Conservation (phyloP, 2,888 invertebrate species). For the Pristionchus arcanus region DNA sequence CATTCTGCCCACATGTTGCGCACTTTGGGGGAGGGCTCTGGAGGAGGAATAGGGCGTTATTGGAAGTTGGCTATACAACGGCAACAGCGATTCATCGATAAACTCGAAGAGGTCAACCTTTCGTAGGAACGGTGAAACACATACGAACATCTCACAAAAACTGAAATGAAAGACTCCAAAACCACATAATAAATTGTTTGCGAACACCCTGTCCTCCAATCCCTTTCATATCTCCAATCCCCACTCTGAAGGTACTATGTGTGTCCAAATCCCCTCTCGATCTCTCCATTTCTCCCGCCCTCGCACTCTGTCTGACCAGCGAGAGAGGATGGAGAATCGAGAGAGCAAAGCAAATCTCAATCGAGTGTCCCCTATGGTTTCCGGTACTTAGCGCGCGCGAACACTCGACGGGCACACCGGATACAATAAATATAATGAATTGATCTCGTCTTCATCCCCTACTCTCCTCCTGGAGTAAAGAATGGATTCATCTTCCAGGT, state of each 20-base stretch:
- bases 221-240: background rate
- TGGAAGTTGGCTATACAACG: too few species aligned
- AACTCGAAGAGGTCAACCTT: too few species aligned
- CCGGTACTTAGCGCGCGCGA: background rate
- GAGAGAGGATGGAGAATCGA: background rate
- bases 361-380: background rate
- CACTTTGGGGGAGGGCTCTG: background rate
- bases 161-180: too few species aligned
- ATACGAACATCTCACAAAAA: too few species aligned
- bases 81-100: too few species aligned
- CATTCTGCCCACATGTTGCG: slow-evolving; percentile 29
- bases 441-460: too few species aligned
- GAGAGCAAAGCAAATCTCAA: background rate
- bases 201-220: background rate
- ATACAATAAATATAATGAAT: too few species aligned
- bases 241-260: background rate
- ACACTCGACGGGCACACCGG: too few species aligned
- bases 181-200: too few species aligned
- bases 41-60: background rate
- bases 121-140: background rate
- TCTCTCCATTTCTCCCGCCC: background rate
- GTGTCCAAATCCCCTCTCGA: background rate
- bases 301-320: background rate
- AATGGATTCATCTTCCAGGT: too few species aligned
- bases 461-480: too few species aligned